Evolutionary conservation across 2,888 invertebrate genomes (phyloP), one percentile per base, ranked within the genome.

Genomic region (Cerastoderma edule): DNA sequence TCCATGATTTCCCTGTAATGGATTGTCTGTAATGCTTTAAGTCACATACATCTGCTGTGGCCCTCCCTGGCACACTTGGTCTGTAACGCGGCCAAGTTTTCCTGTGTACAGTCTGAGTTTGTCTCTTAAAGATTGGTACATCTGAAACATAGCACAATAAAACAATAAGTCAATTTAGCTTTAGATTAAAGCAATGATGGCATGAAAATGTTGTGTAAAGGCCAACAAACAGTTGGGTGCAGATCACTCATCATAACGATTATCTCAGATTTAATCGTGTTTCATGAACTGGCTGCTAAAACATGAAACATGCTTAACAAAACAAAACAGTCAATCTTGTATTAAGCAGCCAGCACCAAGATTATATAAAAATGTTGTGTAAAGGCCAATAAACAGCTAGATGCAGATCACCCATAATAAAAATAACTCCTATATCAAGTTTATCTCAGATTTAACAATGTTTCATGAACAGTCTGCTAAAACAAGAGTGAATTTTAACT

Each of bases 51-150:
- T 39, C 13, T 60, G 60, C 13, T 60, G 60, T 39, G 50, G 48
- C 6, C 30, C 66, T 24, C 54, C 54, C 39, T 50, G 54, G 46
- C 46, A 54, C 1, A 74, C 68, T 33, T 74, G 68, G 19, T 68
- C 54, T 22, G 83, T 78, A n/a, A 80, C 46, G 13, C 75, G 63
- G 6, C 63, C 50, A 30, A 86, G 73, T 72, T 83, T 84, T 22
- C 60, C 65, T 28, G 82, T 78, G 63, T 89, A 89, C 13, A 24
- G n/a, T 0, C 39, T 65, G 24, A 89, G 70, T 68, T 82, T 87
- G 24, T 83, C 74, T 28, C 82, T 72, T 50, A 89, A 69, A 1
- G 74, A 63, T 33, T 83, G 76, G 72, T 85, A 84, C 48, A 88
- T 71, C 89, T 89, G 86, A 54, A 86, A 88, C 13, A 63, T 28